These are phyloP conservation scores for Theretra japonica DNA, from an alignment of 2,888 invertebrate genomes.

Conservation along the genomic window DNA sequence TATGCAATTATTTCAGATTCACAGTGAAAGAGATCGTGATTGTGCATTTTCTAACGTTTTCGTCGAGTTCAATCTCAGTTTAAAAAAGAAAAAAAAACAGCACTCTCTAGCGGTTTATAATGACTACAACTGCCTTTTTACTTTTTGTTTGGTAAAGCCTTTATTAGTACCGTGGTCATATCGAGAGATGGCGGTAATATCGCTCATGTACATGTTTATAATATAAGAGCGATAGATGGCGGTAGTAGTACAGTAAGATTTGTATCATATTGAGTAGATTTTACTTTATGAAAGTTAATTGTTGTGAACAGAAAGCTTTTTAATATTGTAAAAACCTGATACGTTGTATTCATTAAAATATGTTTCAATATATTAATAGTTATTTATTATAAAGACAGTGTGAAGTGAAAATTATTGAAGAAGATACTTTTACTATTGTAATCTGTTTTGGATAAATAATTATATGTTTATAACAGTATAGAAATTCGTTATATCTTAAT, in stretches of 20 bases:
- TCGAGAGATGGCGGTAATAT: conserved; percentile 59
- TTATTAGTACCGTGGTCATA: not conserved
- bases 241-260: conserved; percentile 29
- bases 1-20: not conserved
- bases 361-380: too few species aligned
- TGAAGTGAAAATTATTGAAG: too few species aligned
- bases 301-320: too few species aligned
- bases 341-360: too few species aligned
- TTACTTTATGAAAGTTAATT: not conserved
- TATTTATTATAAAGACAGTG: too few species aligned
- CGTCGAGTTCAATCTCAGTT: not conserved
- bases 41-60: conserved; percentile 23
- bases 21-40: conserved; percentile 10
- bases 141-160: conserved; percentile 40
- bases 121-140: conserved; percentile 53
- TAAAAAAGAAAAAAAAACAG: conserved; percentile 64
- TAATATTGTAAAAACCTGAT: too few species aligned
- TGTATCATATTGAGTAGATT: not conserved
- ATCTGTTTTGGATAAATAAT: too few species aligned
- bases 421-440: too few species aligned
- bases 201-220: not conserved
- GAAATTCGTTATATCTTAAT: too few species aligned
- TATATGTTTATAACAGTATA: too few species aligned
- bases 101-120: conserved; percentile 68
- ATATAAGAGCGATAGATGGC: conserved; percentile 44